phyloP scores from a whole-genome alignment of 2,113 vertebrate species.

The Actenoides lindsayi region DNA sequence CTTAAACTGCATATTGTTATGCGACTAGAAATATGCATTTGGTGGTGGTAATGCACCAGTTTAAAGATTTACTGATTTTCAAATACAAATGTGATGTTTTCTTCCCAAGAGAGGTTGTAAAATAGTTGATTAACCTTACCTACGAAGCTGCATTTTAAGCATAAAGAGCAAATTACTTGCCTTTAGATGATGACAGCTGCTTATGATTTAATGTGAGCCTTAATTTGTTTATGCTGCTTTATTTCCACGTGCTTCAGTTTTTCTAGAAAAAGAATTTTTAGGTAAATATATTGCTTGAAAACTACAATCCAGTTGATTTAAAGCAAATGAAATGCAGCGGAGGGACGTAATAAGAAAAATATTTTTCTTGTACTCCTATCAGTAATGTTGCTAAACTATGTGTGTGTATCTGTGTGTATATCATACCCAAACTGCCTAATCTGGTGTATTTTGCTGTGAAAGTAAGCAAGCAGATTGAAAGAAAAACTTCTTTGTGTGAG shows the following conservation, averaged over 20 bases:
- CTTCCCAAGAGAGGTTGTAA: neutral
- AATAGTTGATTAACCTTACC: neutral
- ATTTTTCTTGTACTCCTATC: neutral
- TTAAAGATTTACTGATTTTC: neutral
- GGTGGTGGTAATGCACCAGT: neutral
- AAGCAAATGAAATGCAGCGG: rapidly evolving
- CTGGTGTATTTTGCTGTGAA: neutral
- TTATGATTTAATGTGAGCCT: neutral
- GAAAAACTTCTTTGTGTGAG: neutral
- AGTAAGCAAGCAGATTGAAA: neutral
- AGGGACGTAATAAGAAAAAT: neutral
- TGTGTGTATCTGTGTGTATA: neutral
- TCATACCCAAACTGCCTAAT: neutral
- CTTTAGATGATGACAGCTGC: neutral
- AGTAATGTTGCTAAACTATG: neutral
- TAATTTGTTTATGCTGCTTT: neutral
- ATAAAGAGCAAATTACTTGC: neutral
- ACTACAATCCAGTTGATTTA: neutral
- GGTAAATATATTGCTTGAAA: neutral
- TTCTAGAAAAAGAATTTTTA: neutral
- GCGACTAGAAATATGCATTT: neutral
- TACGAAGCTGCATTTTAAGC: neutral
- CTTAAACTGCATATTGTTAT: neutral
- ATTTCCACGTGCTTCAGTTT: neutral
- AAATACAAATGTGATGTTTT: neutral